Percentiles rank a stretch among this genome's conserved stretches.
These are phyloP conservation scores for Danio jaintianensis DNA, from an alignment of 2,797 vertebrate species.

Conservation along the genomic window DNA sequence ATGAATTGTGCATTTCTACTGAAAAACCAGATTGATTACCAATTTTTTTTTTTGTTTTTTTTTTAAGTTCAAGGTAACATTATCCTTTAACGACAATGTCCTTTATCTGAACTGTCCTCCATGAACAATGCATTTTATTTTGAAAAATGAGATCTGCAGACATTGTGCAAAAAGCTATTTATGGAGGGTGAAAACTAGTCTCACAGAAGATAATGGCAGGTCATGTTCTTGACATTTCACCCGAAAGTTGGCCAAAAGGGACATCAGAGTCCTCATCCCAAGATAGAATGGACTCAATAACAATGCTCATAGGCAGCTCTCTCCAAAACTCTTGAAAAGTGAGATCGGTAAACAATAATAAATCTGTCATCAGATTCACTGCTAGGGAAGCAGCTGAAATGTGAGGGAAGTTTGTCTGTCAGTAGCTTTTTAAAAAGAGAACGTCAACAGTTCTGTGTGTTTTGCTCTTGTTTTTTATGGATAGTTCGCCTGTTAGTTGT, in stretches of 20 bases:
- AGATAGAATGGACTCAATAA: not conserved
- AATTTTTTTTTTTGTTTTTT: not conserved
- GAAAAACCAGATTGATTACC: not conserved
- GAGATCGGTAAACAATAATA: constrained; percentile 49
- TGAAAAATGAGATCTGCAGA: not conserved
- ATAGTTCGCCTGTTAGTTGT: not conserved
- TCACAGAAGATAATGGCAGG: constrained; percentile 13
- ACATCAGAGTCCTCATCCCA: not conserved
- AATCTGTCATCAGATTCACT: constrained; percentile 53
- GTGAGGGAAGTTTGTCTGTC: constrained; percentile 32
- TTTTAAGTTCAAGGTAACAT: not conserved
- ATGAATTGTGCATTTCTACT: not conserved
- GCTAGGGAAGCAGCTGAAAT: constrained; percentile 56
- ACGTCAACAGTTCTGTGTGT: constrained; percentile 15
- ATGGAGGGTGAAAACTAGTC: constrained; percentile 7
- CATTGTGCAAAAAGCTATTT: constrained; percentile 11
- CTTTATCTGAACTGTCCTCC: constrained; percentile 20
- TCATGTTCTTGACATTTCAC: constrained; percentile 22
- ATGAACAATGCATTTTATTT: constrained; percentile 8
- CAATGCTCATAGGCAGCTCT: not conserved
- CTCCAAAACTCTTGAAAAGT: not conserved
- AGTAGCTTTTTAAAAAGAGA: constrained; percentile 3
- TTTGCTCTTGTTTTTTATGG: not conserved
- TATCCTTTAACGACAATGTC: not conserved
- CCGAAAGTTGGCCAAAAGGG: not conserved